Evolutionary conservation across 2,797 vertebrate species (phyloP), one percentile per base, ranked within the genome.

Genomic region (Myotis daubentonii): DNA sequence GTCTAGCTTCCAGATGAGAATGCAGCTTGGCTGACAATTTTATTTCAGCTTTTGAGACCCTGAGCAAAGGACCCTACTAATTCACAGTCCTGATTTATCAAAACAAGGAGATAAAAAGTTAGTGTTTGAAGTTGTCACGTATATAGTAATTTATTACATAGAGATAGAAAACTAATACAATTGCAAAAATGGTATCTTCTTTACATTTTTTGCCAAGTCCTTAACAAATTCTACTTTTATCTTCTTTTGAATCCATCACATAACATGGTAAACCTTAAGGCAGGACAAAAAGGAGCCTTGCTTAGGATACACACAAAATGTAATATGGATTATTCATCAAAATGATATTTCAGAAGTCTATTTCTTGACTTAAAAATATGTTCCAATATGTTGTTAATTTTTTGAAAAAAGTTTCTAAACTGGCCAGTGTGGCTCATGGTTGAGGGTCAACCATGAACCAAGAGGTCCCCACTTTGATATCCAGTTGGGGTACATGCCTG

Each of bases 191-290:
- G 19, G 3, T 60, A 49, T 80, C 30, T 72, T 88, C 16, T 83
- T 72, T 62, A 72, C 8, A 65, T 28, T 71, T 16, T n/a, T 84
- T 44, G 4, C 30, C 8, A 83, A 88, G 16, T 3, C 16, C 51
- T 82, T 62, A 79, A 68, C 22, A 80, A 62, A 57, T 84, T 90
- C 47, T 57, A 44, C 23, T 53, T 88, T 89, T 91, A 83, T 15
- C 5, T 95, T 94, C 19, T 89, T 95, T 92, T 80, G 38, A 89
- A 84, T 85, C 75, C 5, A 68, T 91, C 10, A 53, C 1, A 74
- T 53, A 76, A 75, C 9, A 30, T 57, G 22, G 25, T 44, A 70
- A 57, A 10, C 8, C 30, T 47, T 75, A 55, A 66, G 15, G 1
- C 23, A n/a, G 23, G 11, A 23, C 22, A 78, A 68, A 33, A 72